Percentiles rank a stretch among this genome's conserved stretches.
Conservation (phyloP, 2,797 vertebrate genomes). For the Squalus acanthias region DNA sequence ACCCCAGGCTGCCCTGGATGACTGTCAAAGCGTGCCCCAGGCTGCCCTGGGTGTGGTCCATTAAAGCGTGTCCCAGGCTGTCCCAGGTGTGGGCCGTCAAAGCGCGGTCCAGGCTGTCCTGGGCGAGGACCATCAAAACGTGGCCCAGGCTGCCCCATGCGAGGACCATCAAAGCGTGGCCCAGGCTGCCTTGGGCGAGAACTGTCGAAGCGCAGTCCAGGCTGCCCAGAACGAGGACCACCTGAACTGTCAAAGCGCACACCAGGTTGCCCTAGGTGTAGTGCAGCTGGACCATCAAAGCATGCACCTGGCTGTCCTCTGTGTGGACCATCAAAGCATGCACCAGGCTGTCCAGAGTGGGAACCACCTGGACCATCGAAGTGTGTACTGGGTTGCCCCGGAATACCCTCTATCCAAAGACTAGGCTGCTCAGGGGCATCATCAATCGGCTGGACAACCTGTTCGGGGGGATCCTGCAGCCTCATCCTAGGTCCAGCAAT, state of each 20-base stretch:
- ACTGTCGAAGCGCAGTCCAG: background rate
- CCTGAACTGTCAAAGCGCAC: constrained; percentile 19
- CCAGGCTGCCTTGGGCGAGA: background rate
- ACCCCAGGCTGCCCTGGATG: constrained; percentile 48
- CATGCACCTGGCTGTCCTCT: constrained; percentile 55
- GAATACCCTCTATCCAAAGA: constrained; percentile 16
- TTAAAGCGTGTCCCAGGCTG: constrained; percentile 47
- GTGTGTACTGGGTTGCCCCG: constrained; percentile 47
- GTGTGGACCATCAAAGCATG: constrained; percentile 52
- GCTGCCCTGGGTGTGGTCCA: constrained; percentile 47
- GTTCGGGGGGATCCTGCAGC: constrained; percentile 4
- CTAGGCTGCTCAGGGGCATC: background rate
- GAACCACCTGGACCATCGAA: constrained; percentile 67
- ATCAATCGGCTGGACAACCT: background rate
- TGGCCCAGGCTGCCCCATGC: background rate
- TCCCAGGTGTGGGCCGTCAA: constrained; percentile 43
- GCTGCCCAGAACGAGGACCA: constrained; percentile 2
- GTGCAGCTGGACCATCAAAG: constrained; percentile 69
- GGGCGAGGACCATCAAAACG: constrained; percentile 40
- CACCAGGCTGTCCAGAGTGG: constrained; percentile 51
- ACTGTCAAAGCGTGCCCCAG: constrained; percentile 51
- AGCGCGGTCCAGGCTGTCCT: constrained; percentile 50
- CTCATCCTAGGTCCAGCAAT: constrained; percentile 31
- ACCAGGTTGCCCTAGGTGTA: background rate
- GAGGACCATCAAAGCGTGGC: constrained; percentile 17